Evolutionary conservation across 2,797 vertebrate species (phyloP), one percentile per base, ranked within the genome.

Genomic region (Chrosomus eos): DNA sequence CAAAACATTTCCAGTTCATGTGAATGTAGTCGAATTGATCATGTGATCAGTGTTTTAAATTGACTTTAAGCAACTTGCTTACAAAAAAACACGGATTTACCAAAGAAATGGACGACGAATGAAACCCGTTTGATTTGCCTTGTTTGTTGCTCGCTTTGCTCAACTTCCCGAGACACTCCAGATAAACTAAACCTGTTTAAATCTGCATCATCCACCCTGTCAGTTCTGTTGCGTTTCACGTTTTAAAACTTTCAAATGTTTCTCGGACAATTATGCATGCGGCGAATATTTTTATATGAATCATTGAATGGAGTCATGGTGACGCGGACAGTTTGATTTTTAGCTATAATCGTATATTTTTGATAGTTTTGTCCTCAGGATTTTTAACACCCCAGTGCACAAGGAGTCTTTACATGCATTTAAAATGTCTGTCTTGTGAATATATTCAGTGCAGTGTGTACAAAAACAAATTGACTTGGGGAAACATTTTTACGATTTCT

Each of bases 401-500:
- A 78, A 36, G 23, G 5, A 68, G 21, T 55, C 62, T 80, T 82
- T 67, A 51, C 72, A 36, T 53, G 38, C 77, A 45, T 89, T 84
- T 85, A 2, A 51, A 72, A 38, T 8, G 5, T 74, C 60, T 31
- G 76, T 13, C 76, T 66, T 66, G 66, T 78, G 71, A 85, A 84
- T 45, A 68, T 88, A 89, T 88, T 80, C 66, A 72, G 81, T 87
- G 78, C 82, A 60, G 62, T 66, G 64, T 81, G 80, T 86, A 88
- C 72, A 86, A 80, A 86, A 84, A 73, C 88, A 2, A 18, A 45
- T 82, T 90, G 89, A 88, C 85, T 92, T 90, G 92, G 91, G 91
- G 92, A 93, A 93, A 93, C 91, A 88, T 86, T 90, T 88, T 92
- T 93, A n/a, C 4, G 0, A 36, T 14, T 31, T n/a, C 21, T 92